Evolutionary conservation across 2,113 vertebrate genomes (phyloP).

Genomic region (Poeciliopsis prolifica): DNA sequence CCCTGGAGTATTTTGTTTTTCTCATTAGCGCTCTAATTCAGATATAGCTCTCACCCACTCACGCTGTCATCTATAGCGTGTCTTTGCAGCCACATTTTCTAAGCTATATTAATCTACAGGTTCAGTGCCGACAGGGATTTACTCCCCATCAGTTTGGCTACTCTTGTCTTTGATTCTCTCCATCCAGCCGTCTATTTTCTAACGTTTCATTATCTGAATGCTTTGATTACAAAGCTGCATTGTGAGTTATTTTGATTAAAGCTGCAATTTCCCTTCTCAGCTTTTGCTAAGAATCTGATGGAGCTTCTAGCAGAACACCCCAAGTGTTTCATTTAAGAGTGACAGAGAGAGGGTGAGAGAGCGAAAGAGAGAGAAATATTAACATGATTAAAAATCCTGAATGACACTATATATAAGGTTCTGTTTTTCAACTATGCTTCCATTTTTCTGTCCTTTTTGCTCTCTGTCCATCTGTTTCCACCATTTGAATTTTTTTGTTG

Average conservation of each 20-base stretch:
- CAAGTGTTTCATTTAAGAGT: conserved; percentile 22
- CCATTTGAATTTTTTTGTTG: conserved; percentile 66
- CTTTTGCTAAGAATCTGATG: conserved; percentile 53
- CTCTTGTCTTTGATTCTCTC: conserved; percentile 43
- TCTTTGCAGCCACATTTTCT: conserved; percentile 6
- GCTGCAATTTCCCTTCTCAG: conserved; percentile 49
- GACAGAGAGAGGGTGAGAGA: conserved; percentile 24
- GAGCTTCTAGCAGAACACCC: conserved; percentile 36
- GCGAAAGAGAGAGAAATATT: conserved; percentile 19
- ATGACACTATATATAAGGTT: conserved; percentile 28
- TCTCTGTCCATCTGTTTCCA: conserved; percentile 37
- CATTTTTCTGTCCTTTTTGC: conserved; percentile 2
- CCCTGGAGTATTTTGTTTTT: conserved; percentile 7
- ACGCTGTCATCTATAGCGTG: not conserved
- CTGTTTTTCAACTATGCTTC: conserved; percentile 3
- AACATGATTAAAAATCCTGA: conserved; percentile 55
- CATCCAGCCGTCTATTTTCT: conserved; percentile 45
- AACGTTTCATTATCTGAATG: conserved; percentile 46
- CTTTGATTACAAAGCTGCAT: conserved; percentile 62
- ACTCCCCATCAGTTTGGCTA: conserved; percentile 20
- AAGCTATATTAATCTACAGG: not conserved
- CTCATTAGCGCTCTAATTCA: not conserved
- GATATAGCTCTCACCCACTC: not conserved
- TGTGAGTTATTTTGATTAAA: conserved; percentile 62
- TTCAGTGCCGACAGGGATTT: conserved; percentile 9